These are phyloP conservation scores for Ceratotherium simum DNA, from an alignment of 2,113 vertebrate genomes.

Conservation along the genomic window DNA sequence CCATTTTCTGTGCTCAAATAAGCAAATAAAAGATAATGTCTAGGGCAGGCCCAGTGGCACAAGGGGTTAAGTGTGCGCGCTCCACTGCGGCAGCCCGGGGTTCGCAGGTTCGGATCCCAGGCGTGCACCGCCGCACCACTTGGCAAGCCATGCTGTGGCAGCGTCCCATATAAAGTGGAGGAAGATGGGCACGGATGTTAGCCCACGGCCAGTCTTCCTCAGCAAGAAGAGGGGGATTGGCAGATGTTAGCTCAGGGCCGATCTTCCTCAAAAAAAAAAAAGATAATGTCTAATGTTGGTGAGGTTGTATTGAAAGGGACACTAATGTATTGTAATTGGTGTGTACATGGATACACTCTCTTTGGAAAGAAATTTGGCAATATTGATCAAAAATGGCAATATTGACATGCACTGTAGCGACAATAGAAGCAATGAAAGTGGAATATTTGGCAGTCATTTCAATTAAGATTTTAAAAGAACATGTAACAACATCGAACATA, in stretches of 20 bases:
- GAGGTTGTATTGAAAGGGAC: not conserved
- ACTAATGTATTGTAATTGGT: not conserved
- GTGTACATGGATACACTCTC: not conserved
- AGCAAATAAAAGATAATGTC: not conserved
- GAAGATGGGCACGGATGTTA: too few relatives aligned
- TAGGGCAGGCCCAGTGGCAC: not conserved
- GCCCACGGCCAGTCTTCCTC: too few relatives aligned
- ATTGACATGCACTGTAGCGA: not conserved
- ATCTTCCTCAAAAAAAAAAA: not conserved
- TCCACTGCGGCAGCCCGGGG: too few relatives aligned
- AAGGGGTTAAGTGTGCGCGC: too few relatives aligned
- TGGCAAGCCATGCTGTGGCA: too few relatives aligned
- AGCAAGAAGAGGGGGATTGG: too few relatives aligned
- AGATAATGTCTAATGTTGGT: not conserved
- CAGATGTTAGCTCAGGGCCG: too few relatives aligned
- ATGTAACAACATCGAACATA: not conserved
- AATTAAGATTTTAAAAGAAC: constrained; percentile 14
- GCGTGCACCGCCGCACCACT: too few relatives aligned
- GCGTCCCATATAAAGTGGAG: too few relatives aligned
- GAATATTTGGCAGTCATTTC: not conserved
- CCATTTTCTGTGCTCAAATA: not conserved
- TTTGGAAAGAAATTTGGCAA: constrained; percentile 13
- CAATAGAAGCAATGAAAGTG: not conserved
- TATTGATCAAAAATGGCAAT: constrained; percentile 14
- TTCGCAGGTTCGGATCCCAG: too few relatives aligned